Base-by-base conservation (phyloP, 2,113 vertebrate genomes). In the Melanerpes aurifrons region DNA sequence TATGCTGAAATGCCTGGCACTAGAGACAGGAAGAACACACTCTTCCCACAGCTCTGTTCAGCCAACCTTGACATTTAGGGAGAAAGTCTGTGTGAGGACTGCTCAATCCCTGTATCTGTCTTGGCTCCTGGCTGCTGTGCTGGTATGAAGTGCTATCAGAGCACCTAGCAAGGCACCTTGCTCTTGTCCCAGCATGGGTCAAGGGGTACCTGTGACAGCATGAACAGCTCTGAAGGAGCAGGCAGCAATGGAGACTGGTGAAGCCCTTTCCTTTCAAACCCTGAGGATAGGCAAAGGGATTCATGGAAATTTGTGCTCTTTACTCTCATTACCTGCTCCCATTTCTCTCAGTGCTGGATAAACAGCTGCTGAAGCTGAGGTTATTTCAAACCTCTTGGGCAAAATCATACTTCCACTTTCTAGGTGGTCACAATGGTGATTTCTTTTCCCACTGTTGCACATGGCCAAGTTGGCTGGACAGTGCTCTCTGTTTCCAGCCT, bases 91-190 rank as follows among this genome's bases (percentile, higher is more conserved):
- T 37, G 17, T 66, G 54, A 78, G n/a, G 31, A 25, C 26, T 53
- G 12, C 37, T 74, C 73, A 67, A 28, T 8, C 9, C 40, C 19
- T 1, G 0, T 70, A 57, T 22, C 31, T 3, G 0, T 37, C 83
- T 79, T 71, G 54, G 15, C 37, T 80, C 13, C 54, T 74, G 62
- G 12, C 67, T 77, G 31, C 22, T n/a, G 53, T 80, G 35, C 14
- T 86, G 29, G 16, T 58, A 47, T 72, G 37, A 78, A 68, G 67
- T 29, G 21, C 28, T 59, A 63, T 66, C 56, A 37, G 35, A 19
- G 8, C 32, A 82, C 28, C 7, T 37, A 54, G 29, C 28, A 69
- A 61, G 24, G 25, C 26, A 54, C 6, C 14, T 17, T 59, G 29
- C 37, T 80, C 26, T 74, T 67, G 29, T 80, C 59, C 10, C 31